Conservation (phyloP, 2,888 invertebrate genomes). For the Himalopsyche kuldschensis region DNA sequence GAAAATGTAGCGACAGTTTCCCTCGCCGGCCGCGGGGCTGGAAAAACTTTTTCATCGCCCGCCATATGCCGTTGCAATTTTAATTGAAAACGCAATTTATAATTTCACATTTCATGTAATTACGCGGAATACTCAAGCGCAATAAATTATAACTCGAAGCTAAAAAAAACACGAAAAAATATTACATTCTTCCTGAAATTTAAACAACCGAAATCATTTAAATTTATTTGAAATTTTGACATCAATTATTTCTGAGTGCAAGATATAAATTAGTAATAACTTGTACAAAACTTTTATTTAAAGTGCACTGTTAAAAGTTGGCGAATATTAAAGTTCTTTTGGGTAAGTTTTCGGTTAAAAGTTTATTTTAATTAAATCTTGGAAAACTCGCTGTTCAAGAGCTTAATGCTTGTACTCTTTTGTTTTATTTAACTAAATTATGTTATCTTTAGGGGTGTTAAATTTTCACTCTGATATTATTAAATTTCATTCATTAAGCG, state of each 20-base stretch:
- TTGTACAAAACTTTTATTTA: background rate
- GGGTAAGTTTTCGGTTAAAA: background rate
- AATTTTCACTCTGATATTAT: background rate
- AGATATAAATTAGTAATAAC: background rate
- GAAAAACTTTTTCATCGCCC: constrained; percentile 16
- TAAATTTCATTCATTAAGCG: background rate
- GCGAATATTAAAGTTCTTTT: background rate
- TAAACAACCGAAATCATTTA: background rate
- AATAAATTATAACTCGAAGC: background rate
- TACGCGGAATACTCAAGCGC: constrained; percentile 7
- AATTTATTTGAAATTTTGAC: background rate
- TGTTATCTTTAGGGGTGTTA: background rate
- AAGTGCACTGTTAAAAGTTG: background rate
- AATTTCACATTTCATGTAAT: constrained; percentile 29
- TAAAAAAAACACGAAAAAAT: background rate
- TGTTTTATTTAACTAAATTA: background rate
- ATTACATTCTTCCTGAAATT: background rate
- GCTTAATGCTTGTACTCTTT: background rate
- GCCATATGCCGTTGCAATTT: constrained; percentile 29
- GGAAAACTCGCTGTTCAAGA: background rate
- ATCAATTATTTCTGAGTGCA: background rate
- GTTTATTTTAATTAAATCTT: constrained; percentile 1
- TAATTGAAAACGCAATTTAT: constrained; percentile 31
- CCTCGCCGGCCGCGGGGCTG: constrained; percentile 6
- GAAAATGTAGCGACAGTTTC: background rate